phyloP scores from a whole-genome alignment of 35 echinoderm and acorn worm species.

The Stichopus chloronotus region DNA sequence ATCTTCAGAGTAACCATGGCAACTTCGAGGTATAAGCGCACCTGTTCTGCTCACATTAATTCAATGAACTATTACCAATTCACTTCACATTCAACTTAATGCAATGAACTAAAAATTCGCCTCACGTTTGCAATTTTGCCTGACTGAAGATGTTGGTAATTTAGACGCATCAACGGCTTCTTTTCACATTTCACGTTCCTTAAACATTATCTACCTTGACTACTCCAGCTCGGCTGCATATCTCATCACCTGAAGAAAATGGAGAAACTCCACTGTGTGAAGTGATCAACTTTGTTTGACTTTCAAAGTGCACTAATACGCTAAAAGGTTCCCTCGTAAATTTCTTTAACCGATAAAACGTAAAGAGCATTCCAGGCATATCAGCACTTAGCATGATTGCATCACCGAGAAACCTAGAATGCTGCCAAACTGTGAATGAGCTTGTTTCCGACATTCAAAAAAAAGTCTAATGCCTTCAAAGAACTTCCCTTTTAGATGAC shows the following conservation, averaged over 20 bases:
- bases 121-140: no score
- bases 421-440: constrained; percentile 1
- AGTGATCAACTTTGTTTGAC: constrained; percentile 2
- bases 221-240: neutral
- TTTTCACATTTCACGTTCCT: neutral
- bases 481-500: neutral
- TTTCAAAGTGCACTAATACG: constrained; percentile 32
- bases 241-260: neutral
- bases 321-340: constrained; percentile 21
- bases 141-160: neutral
- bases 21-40: no score
- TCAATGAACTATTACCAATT: no score
- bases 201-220: neutral
- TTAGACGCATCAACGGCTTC: neutral
- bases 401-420: neutral
- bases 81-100: no score
- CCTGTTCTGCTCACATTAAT: no score
- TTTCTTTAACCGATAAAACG: constrained; percentile 1
- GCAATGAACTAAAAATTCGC: no score
- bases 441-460: constrained; percentile 1
- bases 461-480: neutral
- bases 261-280: neutral
- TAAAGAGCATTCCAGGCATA: constrained; percentile 2
- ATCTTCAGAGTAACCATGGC: no score
- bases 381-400: constrained; percentile 41